Evolutionary conservation across 2,113 vertebrate genomes (phyloP).

Genomic region (Cryptomyrus ogoouensis): DNA sequence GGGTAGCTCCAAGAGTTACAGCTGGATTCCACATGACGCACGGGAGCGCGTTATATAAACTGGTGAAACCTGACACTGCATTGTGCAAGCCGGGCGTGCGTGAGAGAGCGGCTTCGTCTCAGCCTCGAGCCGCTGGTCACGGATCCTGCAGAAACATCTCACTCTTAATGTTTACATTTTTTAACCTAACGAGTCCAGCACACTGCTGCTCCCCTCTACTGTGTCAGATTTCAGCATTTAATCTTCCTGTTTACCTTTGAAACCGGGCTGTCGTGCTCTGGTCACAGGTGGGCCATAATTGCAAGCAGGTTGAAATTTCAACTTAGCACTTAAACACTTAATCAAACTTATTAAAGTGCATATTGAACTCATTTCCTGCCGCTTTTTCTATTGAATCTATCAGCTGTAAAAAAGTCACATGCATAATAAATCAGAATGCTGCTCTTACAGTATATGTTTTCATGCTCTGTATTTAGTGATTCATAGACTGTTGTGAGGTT

Average conservation of each 20-base stretch:
- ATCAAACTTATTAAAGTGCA: background rate
- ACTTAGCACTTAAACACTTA: constrained; percentile 3
- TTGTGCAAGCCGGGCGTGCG: constrained; percentile 41
- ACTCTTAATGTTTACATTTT: constrained; percentile 26
- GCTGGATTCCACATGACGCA: constrained; percentile 31
- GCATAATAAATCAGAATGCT: background rate
- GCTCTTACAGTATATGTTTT: background rate
- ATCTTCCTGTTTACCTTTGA: background rate
- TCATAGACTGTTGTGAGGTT: background rate
- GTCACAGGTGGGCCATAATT: background rate
- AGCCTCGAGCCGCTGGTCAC: constrained; percentile 33
- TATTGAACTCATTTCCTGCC: background rate
- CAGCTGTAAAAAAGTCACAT: background rate
- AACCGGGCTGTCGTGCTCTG: no score
- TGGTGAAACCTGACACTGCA: constrained; percentile 38
- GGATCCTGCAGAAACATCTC: constrained; percentile 30
- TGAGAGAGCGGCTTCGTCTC: constrained; percentile 36
- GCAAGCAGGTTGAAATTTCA: background rate
- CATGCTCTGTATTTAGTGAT: background rate
- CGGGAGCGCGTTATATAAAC: constrained; percentile 41
- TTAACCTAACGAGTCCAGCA: constrained; percentile 35
- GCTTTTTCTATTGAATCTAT: background rate
- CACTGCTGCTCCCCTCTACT: constrained; percentile 23
- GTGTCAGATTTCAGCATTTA: constrained; percentile 7
- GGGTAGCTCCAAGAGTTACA: constrained; percentile 24